Evolutionary conservation across 2,888 invertebrate species (phyloP), one percentile per base, ranked within the genome.

Genomic region (Leucophora obtusa): DNA sequence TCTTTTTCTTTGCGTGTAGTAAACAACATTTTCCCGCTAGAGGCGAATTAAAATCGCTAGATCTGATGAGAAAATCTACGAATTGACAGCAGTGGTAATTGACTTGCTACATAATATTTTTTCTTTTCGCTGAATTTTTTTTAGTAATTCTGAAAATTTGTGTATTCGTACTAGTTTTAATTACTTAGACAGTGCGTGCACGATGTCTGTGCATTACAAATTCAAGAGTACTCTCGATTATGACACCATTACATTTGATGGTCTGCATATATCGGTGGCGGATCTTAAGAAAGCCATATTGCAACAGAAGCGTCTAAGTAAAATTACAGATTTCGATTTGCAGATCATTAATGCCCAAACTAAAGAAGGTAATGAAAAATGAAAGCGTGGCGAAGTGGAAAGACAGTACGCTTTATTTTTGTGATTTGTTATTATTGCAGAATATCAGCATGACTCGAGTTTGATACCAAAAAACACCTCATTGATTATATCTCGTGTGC

Each of bases 391-490:
- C 71, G 35, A 11, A 63, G 17, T n/a, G 7, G 6, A 28, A 28
- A 28, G 24, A 24, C 24, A 24, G 5, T 24, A 28, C 28, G 28
- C 3, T 54, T 38, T 4, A 60, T 15, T 50, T 56, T 62, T 56
- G 9, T 77, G 11, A 24, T 28, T 47, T 47, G n/a, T 47, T 47
- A 15, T 56, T 43, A 43, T 85, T 84, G 58, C 91, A 98, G 98
- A 96, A 85, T 99, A 99, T 91, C 94, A 94, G 60, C 96, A 97
- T 91, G 97, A 98, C 87, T 94, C 94, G 87, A 94, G 95, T 59
- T 92, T 99, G 84, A 98, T 99, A 87, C 97, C 98, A 35, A 98
- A 99, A 92, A 99, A 99, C 90, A 97, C 99, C 73, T 98, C 98
- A 28, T 93, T 99, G 47, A 95, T 98, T 84, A 97, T 99, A 83